Conservation (phyloP, 2,888 invertebrate genomes). For the Callyntrura guangdongensis region DNA sequence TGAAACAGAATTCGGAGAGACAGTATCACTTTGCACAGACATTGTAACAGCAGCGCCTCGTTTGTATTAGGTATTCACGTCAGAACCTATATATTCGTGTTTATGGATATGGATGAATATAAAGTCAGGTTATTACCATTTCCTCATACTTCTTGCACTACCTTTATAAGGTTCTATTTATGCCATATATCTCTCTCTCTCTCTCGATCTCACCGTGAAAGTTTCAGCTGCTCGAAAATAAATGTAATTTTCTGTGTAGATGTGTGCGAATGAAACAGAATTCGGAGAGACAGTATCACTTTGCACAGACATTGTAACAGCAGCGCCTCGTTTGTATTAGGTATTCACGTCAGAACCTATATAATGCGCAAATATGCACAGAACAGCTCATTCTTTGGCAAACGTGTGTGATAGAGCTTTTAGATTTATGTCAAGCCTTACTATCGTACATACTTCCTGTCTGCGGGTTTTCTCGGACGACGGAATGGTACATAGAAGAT, state of each 20-base stretch:
- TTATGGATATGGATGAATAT: slow-evolving; percentile 67
- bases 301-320: slow-evolving; percentile 37
- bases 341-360: too few relatives aligned
- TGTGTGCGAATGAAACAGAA: neutral
- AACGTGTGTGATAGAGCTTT: too few relatives aligned
- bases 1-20: neutral
- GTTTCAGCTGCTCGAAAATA: slow-evolving; percentile 1
- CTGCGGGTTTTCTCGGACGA: neutral
- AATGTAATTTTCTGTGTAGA: slow-evolving; percentile 43
- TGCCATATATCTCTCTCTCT: neutral
- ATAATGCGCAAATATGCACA: too few relatives aligned
- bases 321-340: too few relatives aligned
- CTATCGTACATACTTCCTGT: neutral
- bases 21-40: slow-evolving; percentile 56
- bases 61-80: too few relatives aligned
- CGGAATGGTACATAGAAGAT: neutral
- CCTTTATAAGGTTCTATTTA: neutral
- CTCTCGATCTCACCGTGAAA: neutral
- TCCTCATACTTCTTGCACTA: slow-evolving; percentile 29
- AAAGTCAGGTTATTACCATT: slow-evolving; percentile 52
- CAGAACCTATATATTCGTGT: neutral
- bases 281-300: slow-evolving; percentile 29
- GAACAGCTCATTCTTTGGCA: too few relatives aligned
- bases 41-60: neutral
- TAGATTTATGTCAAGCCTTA: too few relatives aligned